Evolutionary conservation across 2,888 invertebrate genomes (phyloP).

Genomic region (Heterodera filipjevi): DNA sequence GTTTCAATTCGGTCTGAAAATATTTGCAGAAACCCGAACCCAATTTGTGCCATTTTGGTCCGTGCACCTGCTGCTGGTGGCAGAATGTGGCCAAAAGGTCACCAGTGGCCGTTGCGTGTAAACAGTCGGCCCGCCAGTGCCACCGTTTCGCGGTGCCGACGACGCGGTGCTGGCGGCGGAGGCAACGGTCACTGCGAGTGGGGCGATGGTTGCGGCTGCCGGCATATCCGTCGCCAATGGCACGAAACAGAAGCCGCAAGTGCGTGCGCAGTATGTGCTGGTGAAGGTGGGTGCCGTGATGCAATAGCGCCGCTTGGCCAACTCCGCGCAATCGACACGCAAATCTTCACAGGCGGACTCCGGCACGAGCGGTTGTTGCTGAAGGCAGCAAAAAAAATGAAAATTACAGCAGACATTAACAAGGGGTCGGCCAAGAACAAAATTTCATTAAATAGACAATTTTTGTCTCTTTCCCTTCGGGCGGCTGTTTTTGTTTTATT

Average conservation of each 20-base stretch:
- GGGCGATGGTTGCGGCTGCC: constrained; percentile 29
- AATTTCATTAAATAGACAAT: too few species aligned
- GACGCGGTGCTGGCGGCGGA: background rate
- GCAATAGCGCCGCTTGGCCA: constrained; percentile 52
- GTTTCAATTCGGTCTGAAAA: too few species aligned
- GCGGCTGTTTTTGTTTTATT: too few species aligned
- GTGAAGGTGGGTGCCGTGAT: constrained; percentile 55
- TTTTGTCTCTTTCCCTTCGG: too few species aligned
- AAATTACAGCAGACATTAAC: too few species aligned
- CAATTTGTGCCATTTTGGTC: background rate
- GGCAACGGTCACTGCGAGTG: constrained; percentile 3
- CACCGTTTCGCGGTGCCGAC: background rate
- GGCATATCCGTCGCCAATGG: constrained; percentile 57
- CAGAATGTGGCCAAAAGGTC: constrained; percentile 46
- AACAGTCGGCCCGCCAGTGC: constrained; percentile 42
- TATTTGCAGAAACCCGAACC: too few species aligned
- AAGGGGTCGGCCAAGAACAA: too few species aligned
- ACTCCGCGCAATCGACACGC: constrained; percentile 56
- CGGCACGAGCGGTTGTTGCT: constrained; percentile 13
- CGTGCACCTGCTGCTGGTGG: background rate
- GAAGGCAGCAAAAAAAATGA: too few species aligned
- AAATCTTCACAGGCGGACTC: constrained; percentile 57
- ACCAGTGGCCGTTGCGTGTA: constrained; percentile 53
- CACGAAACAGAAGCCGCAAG: constrained; percentile 61
- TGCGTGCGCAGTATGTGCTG: constrained; percentile 57